Evolutionary conservation across 2,888 invertebrate species (phyloP).

Genomic region (Drosophila robusta): DNA sequence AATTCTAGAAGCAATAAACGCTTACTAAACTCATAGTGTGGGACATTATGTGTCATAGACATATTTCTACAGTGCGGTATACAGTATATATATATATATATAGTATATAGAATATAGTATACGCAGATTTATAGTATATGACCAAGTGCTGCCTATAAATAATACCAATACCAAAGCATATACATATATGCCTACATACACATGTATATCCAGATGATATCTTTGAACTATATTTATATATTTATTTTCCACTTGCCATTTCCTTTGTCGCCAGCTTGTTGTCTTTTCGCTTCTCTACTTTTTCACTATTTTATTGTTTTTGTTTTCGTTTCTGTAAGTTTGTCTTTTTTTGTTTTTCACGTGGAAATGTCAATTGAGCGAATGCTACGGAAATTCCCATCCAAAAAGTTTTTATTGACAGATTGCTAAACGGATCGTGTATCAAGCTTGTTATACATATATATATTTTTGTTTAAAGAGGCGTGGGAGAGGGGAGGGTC

Average conservation of each 20-base stretch:
- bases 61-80: background rate
- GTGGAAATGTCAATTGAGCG: conserved; percentile 9
- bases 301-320: conserved; percentile 7
- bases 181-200: background rate
- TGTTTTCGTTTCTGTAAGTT: conserved; percentile 7
- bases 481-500: conserved; percentile 13
- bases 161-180: conserved; percentile 41
- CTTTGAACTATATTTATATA: conserved; percentile 56
- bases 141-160: conserved; percentile 74
- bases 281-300: background rate
- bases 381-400: conserved; percentile 20
- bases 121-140: conserved; percentile 23
- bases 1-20: conserved; percentile 63
- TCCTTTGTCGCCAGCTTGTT: conserved; percentile 15
- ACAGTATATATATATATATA: conserved; percentile 19
- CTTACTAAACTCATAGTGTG: conserved; percentile 7
- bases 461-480: background rate
- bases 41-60: conserved; percentile 38
- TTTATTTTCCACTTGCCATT: conserved; percentile 37
- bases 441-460: conserved; percentile 1
- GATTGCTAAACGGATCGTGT: conserved; percentile 35
- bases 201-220: conserved; percentile 42
- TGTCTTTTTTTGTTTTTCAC: background rate
- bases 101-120: conserved; percentile 18
- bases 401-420: conserved; percentile 35